Evolutionary conservation across 2,797 vertebrate genomes (phyloP), one percentile per base, ranked within the genome.

Genomic region (Steatocranus sp.): DNA sequence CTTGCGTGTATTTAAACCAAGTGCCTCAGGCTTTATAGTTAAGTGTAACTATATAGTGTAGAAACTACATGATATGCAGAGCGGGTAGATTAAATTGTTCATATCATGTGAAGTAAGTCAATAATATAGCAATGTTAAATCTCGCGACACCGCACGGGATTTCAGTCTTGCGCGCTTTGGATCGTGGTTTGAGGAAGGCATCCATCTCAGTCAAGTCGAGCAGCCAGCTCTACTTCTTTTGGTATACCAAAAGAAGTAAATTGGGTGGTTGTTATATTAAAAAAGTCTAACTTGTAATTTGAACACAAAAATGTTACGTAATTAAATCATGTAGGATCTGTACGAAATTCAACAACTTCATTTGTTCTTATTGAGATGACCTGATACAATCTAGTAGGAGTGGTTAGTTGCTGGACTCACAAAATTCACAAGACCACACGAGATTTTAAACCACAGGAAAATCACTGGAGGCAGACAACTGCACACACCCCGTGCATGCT

Each of bases 301-400:
- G 12, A 54, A 54, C 23, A 53, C 51, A 53, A 53, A 53, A 0
- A 12, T 12, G 23, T 51, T 51, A 53, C 4, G 12, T 53, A 53
- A 25, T 14, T 53, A 0, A 15, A 53, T 53, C 50, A 12, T 23
- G 20, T 1, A 51, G 4, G 20, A 51, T 51, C 20, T 51, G 50
- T 51, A 51, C 0, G 6, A 51, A 53, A 0, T 53, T 53, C 0
- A 50, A 50, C 49, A 50, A 3, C 10, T n/a, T 49, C 11, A 51
- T 2, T 51, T 51, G 50, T 25, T 53, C 11, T 53, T 25, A 11
- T 7, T 25, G 50, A 14, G 50, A 0, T 51, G 50, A 23, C 50
- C 20, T 51, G 20, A 51, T 23, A 12, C 50, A 23, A 12, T 23
- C 20, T 51, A 23, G 20, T 51, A 1, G 0, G 50, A 23, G 20